A percentile compares a stretch with the other conserved stretches of the same genome.
These are phyloP conservation scores for Pantala flavescens DNA, from an alignment of 1,140 invertebrate species.

Conservation along the genomic window DNA sequence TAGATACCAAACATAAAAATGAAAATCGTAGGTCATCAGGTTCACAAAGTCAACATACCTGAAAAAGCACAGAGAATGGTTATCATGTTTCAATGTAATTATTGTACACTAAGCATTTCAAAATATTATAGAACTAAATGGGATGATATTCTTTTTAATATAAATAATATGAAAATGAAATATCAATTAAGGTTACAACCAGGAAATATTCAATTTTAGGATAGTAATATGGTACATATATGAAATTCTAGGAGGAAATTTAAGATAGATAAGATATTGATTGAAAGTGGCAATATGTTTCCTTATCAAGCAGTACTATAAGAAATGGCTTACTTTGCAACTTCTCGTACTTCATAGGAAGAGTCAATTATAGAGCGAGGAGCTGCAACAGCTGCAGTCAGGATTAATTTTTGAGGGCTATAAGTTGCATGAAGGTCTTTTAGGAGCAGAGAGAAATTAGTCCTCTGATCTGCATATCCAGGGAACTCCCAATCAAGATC, in stretches of 20 bases:
- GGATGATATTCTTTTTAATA: too few species aligned
- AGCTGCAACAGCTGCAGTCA: constrained; percentile 67
- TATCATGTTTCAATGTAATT: too few species aligned
- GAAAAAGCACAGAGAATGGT: constrained; percentile 25
- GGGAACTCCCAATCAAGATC: constrained; percentile 88
- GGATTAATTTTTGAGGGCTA: constrained; percentile 42
- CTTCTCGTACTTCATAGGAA: constrained; percentile 61
- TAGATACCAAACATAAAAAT: constrained; percentile 61
- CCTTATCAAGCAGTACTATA: too few species aligned
- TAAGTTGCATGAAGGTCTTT: constrained; percentile 56
- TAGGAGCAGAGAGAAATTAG: constrained; percentile 59
- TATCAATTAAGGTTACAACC: too few species aligned
- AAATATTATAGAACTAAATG: too few species aligned
- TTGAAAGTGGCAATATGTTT: too few species aligned
- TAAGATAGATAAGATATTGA: too few species aligned
- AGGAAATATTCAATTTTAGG: too few species aligned
- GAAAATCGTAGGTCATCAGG: constrained; percentile 84
- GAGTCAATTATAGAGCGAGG: constrained; percentile 57
- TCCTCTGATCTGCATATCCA: constrained; percentile 42
- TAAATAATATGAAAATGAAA: too few species aligned
- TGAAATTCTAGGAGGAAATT: too few species aligned
- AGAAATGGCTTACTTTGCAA: constrained; percentile 50
- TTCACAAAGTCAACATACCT: constrained; percentile 74
- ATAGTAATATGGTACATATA: too few species aligned
- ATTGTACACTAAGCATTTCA: too few species aligned